phyloP scores from a whole-genome alignment of 2,113 vertebrate species.

The Ceyx melanurus region DNA sequence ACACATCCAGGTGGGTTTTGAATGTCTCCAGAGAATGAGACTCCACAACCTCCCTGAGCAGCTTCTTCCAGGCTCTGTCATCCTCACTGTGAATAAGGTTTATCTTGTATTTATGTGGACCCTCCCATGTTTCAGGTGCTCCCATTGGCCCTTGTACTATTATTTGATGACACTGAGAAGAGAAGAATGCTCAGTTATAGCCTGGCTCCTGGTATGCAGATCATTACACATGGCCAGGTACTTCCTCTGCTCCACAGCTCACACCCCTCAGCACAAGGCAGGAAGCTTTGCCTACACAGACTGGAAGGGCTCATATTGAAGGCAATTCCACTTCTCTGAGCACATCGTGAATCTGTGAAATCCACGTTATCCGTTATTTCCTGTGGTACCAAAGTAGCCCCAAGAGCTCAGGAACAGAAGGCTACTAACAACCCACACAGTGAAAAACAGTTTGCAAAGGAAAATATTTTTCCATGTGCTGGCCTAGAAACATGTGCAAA shows the following conservation, averaged over 20 bases:
- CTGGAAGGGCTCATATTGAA: background rate
- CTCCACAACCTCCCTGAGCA: no score
- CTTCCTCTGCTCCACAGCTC: background rate
- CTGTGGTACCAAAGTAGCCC: background rate
- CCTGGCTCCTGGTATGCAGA: background rate
- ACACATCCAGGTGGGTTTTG: no score
- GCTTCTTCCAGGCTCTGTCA: no score
- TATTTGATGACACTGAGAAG: no score
- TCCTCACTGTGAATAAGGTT: no score
- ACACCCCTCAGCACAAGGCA: accelerated
- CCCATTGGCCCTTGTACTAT: no score
- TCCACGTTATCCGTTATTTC: background rate
- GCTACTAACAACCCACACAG: background rate
- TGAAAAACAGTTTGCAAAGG: background rate
- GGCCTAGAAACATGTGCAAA: background rate
- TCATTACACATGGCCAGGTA: accelerated
- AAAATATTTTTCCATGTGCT: conserved; percentile 4
- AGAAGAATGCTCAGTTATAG: background rate
- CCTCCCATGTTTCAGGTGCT: no score
- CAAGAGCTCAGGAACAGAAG: background rate
- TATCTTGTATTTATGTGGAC: no score
- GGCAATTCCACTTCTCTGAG: background rate
- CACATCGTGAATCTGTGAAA: background rate
- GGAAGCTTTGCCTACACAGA: background rate
- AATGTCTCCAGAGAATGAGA: no score